A percentile compares a stretch with the other conserved stretches of the same genome.
These are phyloP conservation scores for Zeugodacus cucurbitae DNA, from an alignment of 1,140 invertebrate species.

Conservation along the genomic window DNA sequence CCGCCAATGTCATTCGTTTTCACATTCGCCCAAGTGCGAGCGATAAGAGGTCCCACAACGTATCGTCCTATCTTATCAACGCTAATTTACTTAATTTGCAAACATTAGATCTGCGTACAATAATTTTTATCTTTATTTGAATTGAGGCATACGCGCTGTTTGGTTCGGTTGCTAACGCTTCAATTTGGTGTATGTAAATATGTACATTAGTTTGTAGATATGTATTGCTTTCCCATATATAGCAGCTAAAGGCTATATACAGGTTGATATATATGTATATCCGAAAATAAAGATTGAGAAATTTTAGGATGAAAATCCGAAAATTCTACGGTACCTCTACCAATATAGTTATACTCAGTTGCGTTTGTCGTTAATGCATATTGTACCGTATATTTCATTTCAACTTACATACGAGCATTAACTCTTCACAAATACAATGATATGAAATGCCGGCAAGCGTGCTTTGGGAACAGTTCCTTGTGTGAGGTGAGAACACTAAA, in stretches of 20 bases:
- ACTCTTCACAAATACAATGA: not conserved
- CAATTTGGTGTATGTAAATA: too few relatives aligned
- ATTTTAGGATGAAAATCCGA: too few relatives aligned
- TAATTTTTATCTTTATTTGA: not conserved
- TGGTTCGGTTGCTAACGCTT: not conserved
- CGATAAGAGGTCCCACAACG: not conserved
- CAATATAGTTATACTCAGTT: too few relatives aligned
- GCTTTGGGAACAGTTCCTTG: not conserved
- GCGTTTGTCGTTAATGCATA: too few relatives aligned
- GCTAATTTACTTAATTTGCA: not conserved
- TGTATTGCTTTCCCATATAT: too few relatives aligned
- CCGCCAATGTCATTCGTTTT: slow-evolving; percentile 22
- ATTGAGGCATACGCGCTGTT: not conserved
- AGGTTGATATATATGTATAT: too few relatives aligned
- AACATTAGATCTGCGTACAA: slow-evolving; percentile 16
- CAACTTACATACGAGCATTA: not conserved
- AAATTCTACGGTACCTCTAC: too few relatives aligned
- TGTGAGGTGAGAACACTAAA: too few relatives aligned
- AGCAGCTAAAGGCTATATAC: too few relatives aligned
- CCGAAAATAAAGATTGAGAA: too few relatives aligned
- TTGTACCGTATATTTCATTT: not conserved
- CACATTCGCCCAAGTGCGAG: not conserved
- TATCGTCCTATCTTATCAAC: not conserved
- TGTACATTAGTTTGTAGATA: too few relatives aligned
- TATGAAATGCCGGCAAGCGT: not conserved